These are phyloP conservation scores for Bagarius yarrelli DNA, from an alignment of 2,113 vertebrate species.

Conservation along the genomic window DNA sequence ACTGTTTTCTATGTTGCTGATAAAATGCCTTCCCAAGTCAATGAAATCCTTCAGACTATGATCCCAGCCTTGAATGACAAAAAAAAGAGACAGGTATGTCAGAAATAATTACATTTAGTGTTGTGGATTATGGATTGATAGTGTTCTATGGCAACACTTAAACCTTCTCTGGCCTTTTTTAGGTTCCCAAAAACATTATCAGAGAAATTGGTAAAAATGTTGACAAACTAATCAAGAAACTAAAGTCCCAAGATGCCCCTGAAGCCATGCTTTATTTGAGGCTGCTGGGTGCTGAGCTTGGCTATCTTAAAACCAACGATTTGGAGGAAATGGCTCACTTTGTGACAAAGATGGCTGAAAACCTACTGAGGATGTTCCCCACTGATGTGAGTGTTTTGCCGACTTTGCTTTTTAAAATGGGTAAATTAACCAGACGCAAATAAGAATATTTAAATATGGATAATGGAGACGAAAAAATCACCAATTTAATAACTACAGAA, in stretches of 20 bases:
- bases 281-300: slow-evolving; percentile 86
- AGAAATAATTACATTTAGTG: background rate
- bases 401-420: background rate
- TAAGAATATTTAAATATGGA: background rate
- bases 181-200: slow-evolving; percentile 73
- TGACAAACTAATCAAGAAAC: slow-evolving; percentile 77
- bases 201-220: slow-evolving; percentile 76
- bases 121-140: background rate
- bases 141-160: background rate
- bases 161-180: background rate
- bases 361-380: slow-evolving; percentile 64
- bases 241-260: slow-evolving; percentile 72
- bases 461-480: too few relatives aligned
- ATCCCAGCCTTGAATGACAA: slow-evolving; percentile 71
- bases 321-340: slow-evolving; percentile 69
- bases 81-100: slow-evolving; percentile 66
- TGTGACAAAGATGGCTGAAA: slow-evolving; percentile 61
- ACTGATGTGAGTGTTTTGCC: slow-evolving; percentile 60
- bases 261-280: slow-evolving; percentile 88
- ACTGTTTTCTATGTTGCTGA: slow-evolving; percentile 84
- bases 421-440: background rate
- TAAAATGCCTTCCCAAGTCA: slow-evolving; percentile 76
- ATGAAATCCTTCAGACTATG: slow-evolving; percentile 74
- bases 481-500: background rate
- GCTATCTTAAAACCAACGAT: slow-evolving; percentile 82